Evolutionary conservation across 2,888 invertebrate genomes (phyloP), one percentile per base, ranked within the genome.

Genomic region (Parnassius mnemosyne): DNA sequence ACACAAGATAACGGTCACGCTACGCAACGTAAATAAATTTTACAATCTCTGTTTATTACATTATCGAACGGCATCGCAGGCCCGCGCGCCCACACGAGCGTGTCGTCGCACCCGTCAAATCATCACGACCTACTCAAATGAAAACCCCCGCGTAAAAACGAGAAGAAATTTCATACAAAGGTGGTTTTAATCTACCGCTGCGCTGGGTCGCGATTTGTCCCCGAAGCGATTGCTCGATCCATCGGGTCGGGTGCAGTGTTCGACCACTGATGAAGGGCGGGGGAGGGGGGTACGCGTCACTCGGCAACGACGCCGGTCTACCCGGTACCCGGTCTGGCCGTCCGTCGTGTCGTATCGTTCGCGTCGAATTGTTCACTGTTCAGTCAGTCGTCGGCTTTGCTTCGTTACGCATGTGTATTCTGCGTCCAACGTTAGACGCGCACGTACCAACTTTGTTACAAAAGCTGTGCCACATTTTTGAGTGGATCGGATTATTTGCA

Each of bases 401-500:
- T 69, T 63, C 72, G 65, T 66, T 65, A 69, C 71, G 78, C 79
- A 83, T 66, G 75, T 69, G 68, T 66, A 65, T 65, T 51, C 66
- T 66, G 60, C 57, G 56, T 41, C 42, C 54, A 10, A 49, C 53
- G 70, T 70, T 71, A 71, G 70, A 68, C 54, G 59, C 56, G 68
- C 54, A 57, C 68, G 64, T 69, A 70, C 20, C 25, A 84, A 82
- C 82, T 86, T 67, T 85, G 80, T 85, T 79, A 77, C 69, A 78
- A 87, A 86, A 87, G 83, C 87, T 79, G 75, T 81, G 84, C 78
- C 69, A 76, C 73, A 76, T 72, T 52, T 54, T 47, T 70, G 71
- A 81, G 79, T 80, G 86, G 75, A 84, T 85, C 70, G 82, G 80
- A 85, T 84, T 81, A 79, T 83, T 71, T 84, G 83, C 84, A 87